A percentile compares a stretch with the other conserved stretches of the same genome.
Conservation (phyloP, 2,113 vertebrate genomes). For the Phalacrocorax carbo region DNA sequence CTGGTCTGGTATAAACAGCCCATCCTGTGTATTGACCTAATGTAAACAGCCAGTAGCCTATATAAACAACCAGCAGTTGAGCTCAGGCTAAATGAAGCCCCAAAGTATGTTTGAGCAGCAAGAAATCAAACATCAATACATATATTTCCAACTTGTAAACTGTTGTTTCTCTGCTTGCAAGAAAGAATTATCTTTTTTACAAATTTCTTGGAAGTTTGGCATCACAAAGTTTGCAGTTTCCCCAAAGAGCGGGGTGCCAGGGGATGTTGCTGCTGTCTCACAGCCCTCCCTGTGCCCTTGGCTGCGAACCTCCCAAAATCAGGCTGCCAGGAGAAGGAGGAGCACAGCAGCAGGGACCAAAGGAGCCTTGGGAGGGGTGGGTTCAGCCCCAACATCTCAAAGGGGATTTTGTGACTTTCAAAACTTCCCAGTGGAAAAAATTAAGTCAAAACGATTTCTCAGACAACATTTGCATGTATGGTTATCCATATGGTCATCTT, state of each 20-base stretch:
- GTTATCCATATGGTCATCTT: not conserved
- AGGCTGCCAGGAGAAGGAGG: not conserved
- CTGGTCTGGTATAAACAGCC: slow-evolving; percentile 53
- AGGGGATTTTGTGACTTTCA: not conserved
- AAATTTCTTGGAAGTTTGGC: not conserved
- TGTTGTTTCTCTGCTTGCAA: not conserved
- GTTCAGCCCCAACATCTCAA: not conserved
- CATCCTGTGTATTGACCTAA: slow-evolving; percentile 52
- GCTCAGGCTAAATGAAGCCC: slow-evolving; percentile 28
- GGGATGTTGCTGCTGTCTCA: not conserved
- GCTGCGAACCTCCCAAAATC: not conserved
- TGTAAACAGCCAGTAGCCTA: slow-evolving; percentile 68
- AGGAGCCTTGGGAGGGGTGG: not conserved
- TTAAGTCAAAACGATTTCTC: not conserved
- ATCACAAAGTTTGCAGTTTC: not conserved
- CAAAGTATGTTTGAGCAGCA: not conserved
- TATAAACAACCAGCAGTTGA: slow-evolving; percentile 60
- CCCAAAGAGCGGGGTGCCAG: not conserved
- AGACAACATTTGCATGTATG: not conserved
- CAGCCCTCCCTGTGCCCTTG: not conserved
- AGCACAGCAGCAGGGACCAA: not conserved
- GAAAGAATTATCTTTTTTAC: not conserved
- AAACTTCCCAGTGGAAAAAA: not conserved
- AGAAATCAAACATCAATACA: slow-evolving; percentile 34
- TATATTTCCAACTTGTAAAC: not conserved